Percentiles rank a stretch among this genome's conserved stretches.
phyloP scores from a whole-genome alignment of 2,797 vertebrate species.

The Schizopygopsis pylzovi region DNA sequence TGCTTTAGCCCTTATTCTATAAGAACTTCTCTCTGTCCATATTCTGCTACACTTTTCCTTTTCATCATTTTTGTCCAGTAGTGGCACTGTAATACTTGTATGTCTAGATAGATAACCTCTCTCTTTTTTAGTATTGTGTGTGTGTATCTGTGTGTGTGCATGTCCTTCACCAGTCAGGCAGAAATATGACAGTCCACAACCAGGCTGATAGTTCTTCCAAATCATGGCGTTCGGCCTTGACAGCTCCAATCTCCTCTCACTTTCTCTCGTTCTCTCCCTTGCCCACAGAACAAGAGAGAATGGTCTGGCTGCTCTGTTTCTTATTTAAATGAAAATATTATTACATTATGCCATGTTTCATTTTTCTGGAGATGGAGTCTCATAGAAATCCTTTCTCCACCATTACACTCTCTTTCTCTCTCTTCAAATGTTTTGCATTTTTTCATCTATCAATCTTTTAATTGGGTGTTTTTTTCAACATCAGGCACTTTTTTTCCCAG shows the following conservation, averaged over 20 bases:
- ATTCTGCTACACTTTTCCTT: not conserved
- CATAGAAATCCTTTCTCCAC: slow-evolving; percentile 33
- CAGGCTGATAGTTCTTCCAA: slow-evolving; percentile 61
- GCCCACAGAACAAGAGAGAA: slow-evolving; percentile 37
- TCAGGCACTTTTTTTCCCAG: not conserved
- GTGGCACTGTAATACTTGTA: not conserved
- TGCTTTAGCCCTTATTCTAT: not conserved
- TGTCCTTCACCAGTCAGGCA: slow-evolving; percentile 58
- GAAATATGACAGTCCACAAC: slow-evolving; percentile 62
- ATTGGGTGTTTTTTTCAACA: not conserved
- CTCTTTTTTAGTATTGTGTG: slow-evolving; percentile 26
- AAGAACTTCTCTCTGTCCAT: not conserved
- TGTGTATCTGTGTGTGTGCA: not conserved
- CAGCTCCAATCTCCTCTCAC: slow-evolving; percentile 60
- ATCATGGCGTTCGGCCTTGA: slow-evolving; percentile 60
- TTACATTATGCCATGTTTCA: slow-evolving; percentile 59
- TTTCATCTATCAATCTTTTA: slow-evolving; percentile 6
- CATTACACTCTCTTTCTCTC: not conserved
- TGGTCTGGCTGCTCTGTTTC: slow-evolving; percentile 53
- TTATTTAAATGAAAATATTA: slow-evolving; percentile 63
- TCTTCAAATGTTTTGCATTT: slow-evolving; percentile 9
- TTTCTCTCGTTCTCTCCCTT: slow-evolving; percentile 16
- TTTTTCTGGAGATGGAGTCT: slow-evolving; percentile 56
- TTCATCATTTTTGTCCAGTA: slow-evolving; percentile 27
- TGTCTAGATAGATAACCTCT: slow-evolving; percentile 27